phyloP scores from a whole-genome alignment of 2,888 invertebrate species.

The Drosophila ustulata region DNA sequence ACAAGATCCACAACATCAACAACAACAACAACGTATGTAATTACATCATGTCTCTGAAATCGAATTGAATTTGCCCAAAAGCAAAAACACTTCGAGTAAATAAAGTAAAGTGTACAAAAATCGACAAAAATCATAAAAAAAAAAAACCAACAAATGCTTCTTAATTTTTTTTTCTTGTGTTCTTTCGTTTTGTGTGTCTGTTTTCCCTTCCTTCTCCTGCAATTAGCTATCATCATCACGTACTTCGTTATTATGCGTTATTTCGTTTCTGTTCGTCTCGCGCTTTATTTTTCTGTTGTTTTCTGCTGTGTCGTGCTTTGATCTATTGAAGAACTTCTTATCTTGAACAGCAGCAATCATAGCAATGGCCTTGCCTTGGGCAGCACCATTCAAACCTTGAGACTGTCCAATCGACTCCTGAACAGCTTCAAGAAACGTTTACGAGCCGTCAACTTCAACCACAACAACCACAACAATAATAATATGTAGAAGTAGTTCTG shows the following conservation, averaged over 20 bases:
- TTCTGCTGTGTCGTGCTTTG: constrained; percentile 1
- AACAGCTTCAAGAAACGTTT: constrained; percentile 74
- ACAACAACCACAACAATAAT: constrained; percentile 6
- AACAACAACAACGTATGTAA: constrained; percentile 41
- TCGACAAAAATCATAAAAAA: constrained; percentile 7
- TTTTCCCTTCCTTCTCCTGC: constrained; percentile 1
- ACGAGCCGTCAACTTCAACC: constrained; percentile 30
- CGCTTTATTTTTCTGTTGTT: background rate
- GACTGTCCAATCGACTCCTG: constrained; percentile 72
- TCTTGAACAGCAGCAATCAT: constrained; percentile 29
- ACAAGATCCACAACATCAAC: constrained; percentile 7
- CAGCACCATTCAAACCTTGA: constrained; percentile 57
- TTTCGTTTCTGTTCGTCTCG: background rate
- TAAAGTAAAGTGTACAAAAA: constrained; percentile 60
- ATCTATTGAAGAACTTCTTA: constrained; percentile 26
- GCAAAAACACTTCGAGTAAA: constrained; percentile 43
- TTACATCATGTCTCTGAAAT: constrained; percentile 48
- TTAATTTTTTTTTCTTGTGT: constrained; percentile 2
- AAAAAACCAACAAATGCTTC: constrained; percentile 10
- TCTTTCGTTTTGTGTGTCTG: background rate
- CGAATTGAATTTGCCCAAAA: constrained; percentile 36
- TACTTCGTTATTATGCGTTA: constrained; percentile 7
- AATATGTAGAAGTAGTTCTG: constrained; percentile 14
- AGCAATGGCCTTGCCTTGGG: constrained; percentile 27
- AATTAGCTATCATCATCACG: constrained; percentile 12